Evolutionary conservation across 2,888 invertebrate genomes (phyloP).

Genomic region (Mimachlamys varia): DNA sequence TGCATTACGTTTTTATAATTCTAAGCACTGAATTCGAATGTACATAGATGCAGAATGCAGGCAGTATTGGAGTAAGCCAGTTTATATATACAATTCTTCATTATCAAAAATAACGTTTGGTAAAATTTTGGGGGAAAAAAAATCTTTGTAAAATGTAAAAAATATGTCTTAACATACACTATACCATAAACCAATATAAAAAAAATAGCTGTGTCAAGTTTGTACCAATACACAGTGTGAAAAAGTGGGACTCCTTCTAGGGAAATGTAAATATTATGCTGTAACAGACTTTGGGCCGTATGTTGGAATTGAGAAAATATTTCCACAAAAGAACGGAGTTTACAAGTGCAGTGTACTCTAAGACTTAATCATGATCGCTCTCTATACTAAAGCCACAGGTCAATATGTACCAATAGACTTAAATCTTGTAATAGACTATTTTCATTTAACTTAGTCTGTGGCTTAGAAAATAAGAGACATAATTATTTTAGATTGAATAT

Average conservation of each 20-base stretch:
- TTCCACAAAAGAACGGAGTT: not conserved
- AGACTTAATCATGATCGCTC: not conserved
- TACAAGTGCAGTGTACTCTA: conserved; percentile 4
- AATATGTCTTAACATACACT: no score
- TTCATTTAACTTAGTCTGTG: not conserved
- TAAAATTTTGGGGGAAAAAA: no score
- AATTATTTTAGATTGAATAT: not conserved
- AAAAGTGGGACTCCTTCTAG: not conserved
- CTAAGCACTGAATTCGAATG: no score
- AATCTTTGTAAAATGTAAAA: no score
- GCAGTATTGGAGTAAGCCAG: no score
- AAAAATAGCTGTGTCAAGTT: not conserved
- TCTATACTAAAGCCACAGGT: not conserved
- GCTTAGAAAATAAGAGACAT: not conserved
- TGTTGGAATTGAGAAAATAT: not conserved
- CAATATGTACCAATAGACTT: not conserved
- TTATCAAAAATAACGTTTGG: no score
- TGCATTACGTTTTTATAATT: no score
- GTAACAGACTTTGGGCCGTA: not conserved
- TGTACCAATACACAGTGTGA: not conserved
- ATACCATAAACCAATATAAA: no score
- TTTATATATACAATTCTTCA: no score
- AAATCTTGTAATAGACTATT: not conserved
- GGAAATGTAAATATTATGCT: not conserved
- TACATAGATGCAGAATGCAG: no score